A percentile compares a stretch with the other conserved stretches of the same genome.
phyloP scores from a whole-genome alignment of 2,888 invertebrate genomes.

The Philereme transversata region DNA sequence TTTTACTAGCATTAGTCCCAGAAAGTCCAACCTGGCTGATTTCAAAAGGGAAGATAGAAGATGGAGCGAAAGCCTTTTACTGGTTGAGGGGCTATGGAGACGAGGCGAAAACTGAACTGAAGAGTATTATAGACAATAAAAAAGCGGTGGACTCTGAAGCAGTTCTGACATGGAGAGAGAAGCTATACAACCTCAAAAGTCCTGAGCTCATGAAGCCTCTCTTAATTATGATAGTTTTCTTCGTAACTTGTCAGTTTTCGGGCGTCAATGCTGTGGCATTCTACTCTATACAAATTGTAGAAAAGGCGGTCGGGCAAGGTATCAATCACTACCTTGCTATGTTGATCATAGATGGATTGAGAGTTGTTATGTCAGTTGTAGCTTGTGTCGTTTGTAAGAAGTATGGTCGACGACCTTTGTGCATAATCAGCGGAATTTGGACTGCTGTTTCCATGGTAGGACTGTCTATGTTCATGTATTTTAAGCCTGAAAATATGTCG shows the following conservation, averaged over 20 bases:
- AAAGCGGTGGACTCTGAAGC: slow-evolving; percentile 63
- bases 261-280: slow-evolving; percentile 89
- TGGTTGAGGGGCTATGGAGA: slow-evolving; percentile 84
- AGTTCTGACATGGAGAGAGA: slow-evolving; percentile 57
- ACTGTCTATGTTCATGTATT: slow-evolving; percentile 76
- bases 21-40: slow-evolving; percentile 89
- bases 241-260: slow-evolving; percentile 87
- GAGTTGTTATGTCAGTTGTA: slow-evolving; percentile 85
- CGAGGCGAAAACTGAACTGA: slow-evolving; percentile 78
- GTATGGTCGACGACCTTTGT: slow-evolving; percentile 86
- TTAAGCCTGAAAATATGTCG: slow-evolving; percentile 65
- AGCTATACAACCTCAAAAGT: slow-evolving; percentile 61
- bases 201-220: slow-evolving; percentile 85
- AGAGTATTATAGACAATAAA: slow-evolving; percentile 72
- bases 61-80: slow-evolving; percentile 84
- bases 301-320: slow-evolving; percentile 81
- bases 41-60: slow-evolving; percentile 80
- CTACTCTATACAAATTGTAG: slow-evolving; percentile 87
- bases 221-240: slow-evolving; percentile 85
- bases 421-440: slow-evolving; percentile 85
- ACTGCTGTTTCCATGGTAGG: slow-evolving; percentile 85
- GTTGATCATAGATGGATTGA: slow-evolving; percentile 85
- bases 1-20: slow-evolving; percentile 82
- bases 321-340: slow-evolving; percentile 87
- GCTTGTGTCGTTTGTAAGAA: slow-evolving; percentile 86